These are phyloP conservation scores for Volucella bombylans DNA, from an alignment of 2,888 invertebrate species.

Conservation along the genomic window DNA sequence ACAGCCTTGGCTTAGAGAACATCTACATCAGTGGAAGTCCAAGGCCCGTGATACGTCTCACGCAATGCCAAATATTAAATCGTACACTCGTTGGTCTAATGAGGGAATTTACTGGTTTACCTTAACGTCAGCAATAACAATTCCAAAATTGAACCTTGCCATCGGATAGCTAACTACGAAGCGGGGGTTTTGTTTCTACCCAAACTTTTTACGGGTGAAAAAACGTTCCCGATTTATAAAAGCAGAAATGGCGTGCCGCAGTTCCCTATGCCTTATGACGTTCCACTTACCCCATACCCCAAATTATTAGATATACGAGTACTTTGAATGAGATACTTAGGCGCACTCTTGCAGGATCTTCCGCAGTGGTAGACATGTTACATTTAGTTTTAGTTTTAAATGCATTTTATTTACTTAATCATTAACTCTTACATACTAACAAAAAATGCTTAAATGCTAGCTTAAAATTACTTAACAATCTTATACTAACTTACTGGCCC, in stretches of 20 bases:
- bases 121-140: constrained; percentile 92
- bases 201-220: constrained; percentile 86
- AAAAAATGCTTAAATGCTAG: too few species aligned
- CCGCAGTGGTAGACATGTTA: too few species aligned
- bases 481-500: too few species aligned
- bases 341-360: too few species aligned
- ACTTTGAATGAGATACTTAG: too few species aligned
- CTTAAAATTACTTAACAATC: too few species aligned
- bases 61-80: constrained; percentile 98
- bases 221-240: constrained; percentile 84
- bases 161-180: constrained; percentile 93
- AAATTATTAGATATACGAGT: too few species aligned
- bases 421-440: too few species aligned
- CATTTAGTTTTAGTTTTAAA: too few species aligned
- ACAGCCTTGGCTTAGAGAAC: constrained; percentile 91
- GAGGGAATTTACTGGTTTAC: constrained; percentile 89
- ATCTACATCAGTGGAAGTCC: constrained; percentile 93
- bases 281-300: constrained; percentile 83
- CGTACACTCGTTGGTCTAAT: constrained; percentile 90
- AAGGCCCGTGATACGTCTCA: constrained; percentile 86
- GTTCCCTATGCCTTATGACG: constrained; percentile 90
- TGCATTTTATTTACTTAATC: too few species aligned
- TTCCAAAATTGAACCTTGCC: constrained; percentile 84
- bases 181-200: constrained; percentile 95
- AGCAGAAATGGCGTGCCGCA: constrained; percentile 80